Evolutionary conservation across 2,113 vertebrate genomes (phyloP).

Genomic region (Mesocricetus auratus): DNA sequence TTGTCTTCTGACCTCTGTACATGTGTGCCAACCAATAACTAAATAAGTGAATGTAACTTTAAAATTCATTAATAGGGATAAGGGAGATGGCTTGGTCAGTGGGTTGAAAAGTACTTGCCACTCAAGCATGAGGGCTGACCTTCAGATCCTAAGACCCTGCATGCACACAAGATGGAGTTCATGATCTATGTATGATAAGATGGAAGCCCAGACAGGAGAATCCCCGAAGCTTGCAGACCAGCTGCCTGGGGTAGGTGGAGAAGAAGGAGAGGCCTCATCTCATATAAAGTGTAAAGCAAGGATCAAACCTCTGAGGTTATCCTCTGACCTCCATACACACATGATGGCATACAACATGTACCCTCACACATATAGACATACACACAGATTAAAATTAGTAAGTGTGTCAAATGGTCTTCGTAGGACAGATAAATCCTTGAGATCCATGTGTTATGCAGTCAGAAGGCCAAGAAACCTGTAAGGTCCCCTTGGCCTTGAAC

Average conservation of each 20-base stretch:
- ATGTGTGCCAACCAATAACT: background rate
- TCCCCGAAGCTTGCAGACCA: too few relatives aligned
- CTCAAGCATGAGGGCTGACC: background rate
- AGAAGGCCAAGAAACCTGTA: background rate
- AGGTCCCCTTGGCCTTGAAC: background rate
- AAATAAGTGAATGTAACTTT: background rate
- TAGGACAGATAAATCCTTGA: background rate
- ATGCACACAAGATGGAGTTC: background rate
- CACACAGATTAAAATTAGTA: conserved; percentile 8
- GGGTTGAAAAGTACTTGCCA: background rate
- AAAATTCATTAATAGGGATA: background rate
- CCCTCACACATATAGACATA: background rate
- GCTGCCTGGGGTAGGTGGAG: background rate
- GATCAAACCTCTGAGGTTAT: too few relatives aligned
- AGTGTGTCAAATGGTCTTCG: conserved; percentile 23
- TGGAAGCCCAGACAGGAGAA: background rate
- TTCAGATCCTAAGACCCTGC: background rate
- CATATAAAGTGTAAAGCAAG: fast-evolving
- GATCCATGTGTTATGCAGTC: background rate
- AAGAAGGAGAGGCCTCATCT: background rate
- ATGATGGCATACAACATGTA: background rate
- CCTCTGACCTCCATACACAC: background rate
- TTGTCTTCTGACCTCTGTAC: background rate
- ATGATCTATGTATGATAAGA: too few relatives aligned
- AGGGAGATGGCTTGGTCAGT: background rate